These are phyloP conservation scores for Ameiurus melas DNA, from an alignment of 2,113 vertebrate genomes.

Conservation along the genomic window DNA sequence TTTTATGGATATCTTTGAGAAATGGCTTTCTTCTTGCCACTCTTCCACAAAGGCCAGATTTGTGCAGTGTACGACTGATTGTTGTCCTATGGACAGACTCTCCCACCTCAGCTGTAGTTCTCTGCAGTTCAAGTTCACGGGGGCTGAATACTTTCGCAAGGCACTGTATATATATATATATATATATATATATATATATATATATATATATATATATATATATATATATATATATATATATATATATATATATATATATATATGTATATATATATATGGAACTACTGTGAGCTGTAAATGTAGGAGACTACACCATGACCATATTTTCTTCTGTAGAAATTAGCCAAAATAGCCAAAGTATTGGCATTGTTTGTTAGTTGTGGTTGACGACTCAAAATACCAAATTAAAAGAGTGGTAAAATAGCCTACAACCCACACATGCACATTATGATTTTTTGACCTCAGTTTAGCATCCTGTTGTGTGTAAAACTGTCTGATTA, in stretches of 20 bases:
- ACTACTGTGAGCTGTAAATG: background rate
- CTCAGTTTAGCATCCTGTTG: background rate
- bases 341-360: background rate
- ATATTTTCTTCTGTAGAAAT: background rate
- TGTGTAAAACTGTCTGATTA: background rate
- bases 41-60: too few relatives aligned
- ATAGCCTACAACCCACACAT: background rate
- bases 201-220: too few relatives aligned
- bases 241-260: background rate
- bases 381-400: background rate
- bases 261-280: background rate
- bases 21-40: too few relatives aligned
- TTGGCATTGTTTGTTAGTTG: background rate
- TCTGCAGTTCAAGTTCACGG: too few relatives aligned
- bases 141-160: too few relatives aligned
- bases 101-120: too few relatives aligned
- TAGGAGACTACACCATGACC: background rate
- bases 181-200: too few relatives aligned
- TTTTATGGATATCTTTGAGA: too few relatives aligned
- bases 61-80: too few relatives aligned
- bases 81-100: too few relatives aligned
- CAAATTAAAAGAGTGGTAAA: background rate
- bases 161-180: too few relatives aligned
- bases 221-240: too few relatives aligned
- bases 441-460: background rate